phyloP scores from a whole-genome alignment of 2,113 vertebrate genomes.

The Dendrocopos noguchii region DNA sequence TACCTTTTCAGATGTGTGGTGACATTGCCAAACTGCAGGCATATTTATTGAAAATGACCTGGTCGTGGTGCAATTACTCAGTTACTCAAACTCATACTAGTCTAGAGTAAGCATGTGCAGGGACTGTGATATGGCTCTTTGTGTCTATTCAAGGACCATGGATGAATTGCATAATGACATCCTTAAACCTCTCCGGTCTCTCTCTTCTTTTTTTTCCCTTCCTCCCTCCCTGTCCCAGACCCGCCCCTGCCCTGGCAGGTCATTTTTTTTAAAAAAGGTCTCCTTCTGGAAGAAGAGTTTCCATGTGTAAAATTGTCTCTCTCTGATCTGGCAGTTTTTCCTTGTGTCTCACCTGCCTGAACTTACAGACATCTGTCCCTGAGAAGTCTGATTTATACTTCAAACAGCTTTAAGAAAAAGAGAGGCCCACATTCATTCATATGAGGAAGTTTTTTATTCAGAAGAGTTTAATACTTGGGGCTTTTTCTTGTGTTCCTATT shows the following conservation, averaged over 20 bases:
- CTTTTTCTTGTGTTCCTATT: not conserved
- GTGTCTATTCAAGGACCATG: not conserved
- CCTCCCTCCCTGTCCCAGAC: not conserved
- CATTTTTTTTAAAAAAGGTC: not conserved
- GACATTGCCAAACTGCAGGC: fast-evolving
- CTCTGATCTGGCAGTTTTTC: not conserved
- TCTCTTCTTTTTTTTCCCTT: no score
- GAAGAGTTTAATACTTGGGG: not conserved
- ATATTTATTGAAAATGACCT: not conserved
- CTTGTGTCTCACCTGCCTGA: not conserved
- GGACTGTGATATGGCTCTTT: not conserved
- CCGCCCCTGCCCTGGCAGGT: not conserved
- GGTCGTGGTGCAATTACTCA: not conserved
- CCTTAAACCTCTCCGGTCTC: fast-evolving
- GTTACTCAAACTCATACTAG: not conserved
- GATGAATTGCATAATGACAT: not conserved
- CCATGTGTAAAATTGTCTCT: fast-evolving
- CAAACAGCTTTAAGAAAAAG: not conserved
- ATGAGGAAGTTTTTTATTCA: not conserved
- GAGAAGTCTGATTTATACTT: not conserved
- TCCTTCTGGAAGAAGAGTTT: not conserved
- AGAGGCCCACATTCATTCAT: not conserved
- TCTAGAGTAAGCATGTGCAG: fast-evolving
- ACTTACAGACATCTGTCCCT: not conserved
- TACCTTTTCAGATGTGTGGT: not conserved